These are phyloP conservation scores for Synanceia verrucosa DNA, from an alignment of 2,797 vertebrate species.

Conservation along the genomic window DNA sequence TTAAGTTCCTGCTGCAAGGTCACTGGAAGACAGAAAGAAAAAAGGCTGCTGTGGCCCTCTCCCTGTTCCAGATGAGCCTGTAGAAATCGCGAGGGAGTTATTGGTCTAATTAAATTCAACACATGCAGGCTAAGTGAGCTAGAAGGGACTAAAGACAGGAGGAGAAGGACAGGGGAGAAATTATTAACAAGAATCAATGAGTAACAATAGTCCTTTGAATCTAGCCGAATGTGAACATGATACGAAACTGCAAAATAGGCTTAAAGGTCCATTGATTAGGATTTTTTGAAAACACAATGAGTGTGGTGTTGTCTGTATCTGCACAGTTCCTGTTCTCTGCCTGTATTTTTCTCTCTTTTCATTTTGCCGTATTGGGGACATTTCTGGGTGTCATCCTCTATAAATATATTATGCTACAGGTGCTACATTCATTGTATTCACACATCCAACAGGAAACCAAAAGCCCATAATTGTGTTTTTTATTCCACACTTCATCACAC, in stretches of 20 bases:
- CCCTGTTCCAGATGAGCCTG: conserved; percentile 70
- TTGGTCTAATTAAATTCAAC: conserved; percentile 78
- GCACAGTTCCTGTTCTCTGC: neutral
- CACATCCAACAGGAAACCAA: neutral
- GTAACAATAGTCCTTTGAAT: neutral
- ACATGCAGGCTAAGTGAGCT: conserved; percentile 61
- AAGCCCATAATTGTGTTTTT: neutral
- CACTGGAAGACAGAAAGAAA: conserved; percentile 42
- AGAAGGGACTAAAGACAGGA: conserved; percentile 32
- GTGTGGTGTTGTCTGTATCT: neutral
- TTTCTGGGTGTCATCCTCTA: neutral
- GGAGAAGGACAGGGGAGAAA: neutral
- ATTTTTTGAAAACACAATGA: neutral
- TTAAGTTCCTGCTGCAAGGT: conserved; percentile 63
- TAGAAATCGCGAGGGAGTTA: conserved; percentile 71
- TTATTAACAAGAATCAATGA: neutral
- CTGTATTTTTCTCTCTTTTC: neutral
- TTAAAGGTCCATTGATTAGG: neutral
- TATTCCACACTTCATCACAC: neutral
- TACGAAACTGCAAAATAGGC: neutral
- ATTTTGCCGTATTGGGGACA: neutral
- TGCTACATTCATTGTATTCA: neutral
- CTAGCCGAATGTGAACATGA: neutral
- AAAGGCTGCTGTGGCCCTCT: conserved; percentile 42
- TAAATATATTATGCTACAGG: neutral